Percentiles rank a stretch among this genome's conserved stretches.
Conservation (phyloP, 2,797 vertebrate species). For the Loriculus beryllinus region DNA sequence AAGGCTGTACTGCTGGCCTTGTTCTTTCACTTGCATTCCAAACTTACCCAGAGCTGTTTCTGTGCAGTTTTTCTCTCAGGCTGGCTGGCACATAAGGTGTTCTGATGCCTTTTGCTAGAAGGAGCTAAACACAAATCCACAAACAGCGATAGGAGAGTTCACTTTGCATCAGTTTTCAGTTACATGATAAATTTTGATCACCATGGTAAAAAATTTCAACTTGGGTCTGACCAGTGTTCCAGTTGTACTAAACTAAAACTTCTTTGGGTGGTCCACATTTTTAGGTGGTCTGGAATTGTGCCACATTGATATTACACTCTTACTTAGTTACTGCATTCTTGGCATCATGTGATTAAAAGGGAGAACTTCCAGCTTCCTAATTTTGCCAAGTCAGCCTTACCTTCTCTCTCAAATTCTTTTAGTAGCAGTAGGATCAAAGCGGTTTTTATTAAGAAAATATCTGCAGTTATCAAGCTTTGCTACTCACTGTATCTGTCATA, state of each 20-base stretch:
- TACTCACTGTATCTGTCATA: not conserved
- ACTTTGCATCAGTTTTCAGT: not conserved
- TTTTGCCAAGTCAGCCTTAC: not conserved
- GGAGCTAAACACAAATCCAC: not conserved
- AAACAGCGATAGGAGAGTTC: not conserved
- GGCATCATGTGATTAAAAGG: not conserved
- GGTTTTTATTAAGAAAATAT: not conserved
- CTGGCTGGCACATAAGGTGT: not conserved
- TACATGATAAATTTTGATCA: not conserved
- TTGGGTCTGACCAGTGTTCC: not conserved
- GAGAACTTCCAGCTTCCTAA: not conserved
- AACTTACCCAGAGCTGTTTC: not conserved
- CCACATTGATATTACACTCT: not conserved
- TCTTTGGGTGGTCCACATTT: not conserved
- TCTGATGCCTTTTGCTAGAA: not conserved
- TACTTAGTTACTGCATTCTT: not conserved
- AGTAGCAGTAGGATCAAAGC: not conserved
- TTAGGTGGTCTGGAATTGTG: not conserved
- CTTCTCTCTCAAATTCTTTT: not conserved
- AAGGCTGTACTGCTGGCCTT: not conserved
- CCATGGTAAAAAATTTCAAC: not conserved
- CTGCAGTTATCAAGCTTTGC: not conserved
- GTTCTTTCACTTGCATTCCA: not conserved
- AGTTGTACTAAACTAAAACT: not conserved
- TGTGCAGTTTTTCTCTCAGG: not conserved